phyloP scores from a whole-genome alignment of 1,140 invertebrate genomes.

The Kradibia gibbosae region DNA sequence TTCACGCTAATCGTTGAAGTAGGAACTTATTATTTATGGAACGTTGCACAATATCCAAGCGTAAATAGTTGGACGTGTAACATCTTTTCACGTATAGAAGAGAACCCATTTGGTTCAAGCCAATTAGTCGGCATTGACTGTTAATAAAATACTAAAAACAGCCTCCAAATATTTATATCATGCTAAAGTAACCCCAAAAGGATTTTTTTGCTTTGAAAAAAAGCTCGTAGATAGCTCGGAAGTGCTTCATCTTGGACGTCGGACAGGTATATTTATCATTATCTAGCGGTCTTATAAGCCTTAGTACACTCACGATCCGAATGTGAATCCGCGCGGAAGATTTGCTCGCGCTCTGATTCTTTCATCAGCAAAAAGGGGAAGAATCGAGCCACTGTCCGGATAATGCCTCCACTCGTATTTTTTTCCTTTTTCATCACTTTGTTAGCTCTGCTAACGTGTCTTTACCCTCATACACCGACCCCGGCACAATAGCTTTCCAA shows the following conservation, averaged over 20 bases:
- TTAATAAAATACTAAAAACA: background rate
- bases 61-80: background rate
- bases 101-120: background rate
- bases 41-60: background rate
- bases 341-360: background rate
- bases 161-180: background rate
- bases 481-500: too few species aligned
- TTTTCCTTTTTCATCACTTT: background rate
- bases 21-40: background rate
- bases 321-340: conserved; percentile 32
- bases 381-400: background rate
- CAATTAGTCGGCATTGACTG: conserved; percentile 11
- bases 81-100: background rate
- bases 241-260: background rate
- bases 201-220: background rate
- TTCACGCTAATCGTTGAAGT: background rate
- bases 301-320: background rate
- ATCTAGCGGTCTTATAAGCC: background rate
- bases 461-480: too few species aligned
- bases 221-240: background rate
- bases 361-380: conserved; percentile 2
- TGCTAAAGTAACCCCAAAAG: background rate
- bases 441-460: background rate
- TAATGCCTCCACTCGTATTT: background rate
- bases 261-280: conserved; percentile 18